Evolutionary conservation across 2,888 invertebrate species (phyloP), one percentile per base, ranked within the genome.

Genomic region (Drosophila mulleri): DNA sequence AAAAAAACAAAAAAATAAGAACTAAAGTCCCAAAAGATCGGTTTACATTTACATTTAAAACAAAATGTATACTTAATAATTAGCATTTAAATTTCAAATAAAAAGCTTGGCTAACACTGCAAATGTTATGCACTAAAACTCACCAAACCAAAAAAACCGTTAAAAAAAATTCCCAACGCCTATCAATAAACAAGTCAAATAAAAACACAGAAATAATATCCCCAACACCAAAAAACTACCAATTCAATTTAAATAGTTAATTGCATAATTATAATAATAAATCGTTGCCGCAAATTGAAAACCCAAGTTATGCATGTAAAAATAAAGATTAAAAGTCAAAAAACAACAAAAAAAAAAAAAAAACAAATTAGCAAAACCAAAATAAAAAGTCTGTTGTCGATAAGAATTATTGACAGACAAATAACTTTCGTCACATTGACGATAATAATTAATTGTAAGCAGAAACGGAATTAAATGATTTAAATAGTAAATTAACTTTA

Each of bases 341-440:
- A 65, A 87, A 26, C 3, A 26, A 75, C 66, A 65, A 61, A 45
- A 76, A 66, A 63, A 59, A 47, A 3, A 8, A 42, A 68, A 59
- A 58, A 44, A 76, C 73, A 73, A 86, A 81, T 85, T 81, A 81
- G 88, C 67, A 79, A 84, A 37, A 41, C 61, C 11, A 50, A 50
- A 50, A 75, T 62, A 68, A 90, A 84, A 92, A 87, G 92, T 92
- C 93, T 93, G 92, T 93, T 91, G 90, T 92, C 92, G 89, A 92
- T 92, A 92, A 88, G 78, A 85, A 89, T 91, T 92, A 91, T 91
- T 91, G 91, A 89, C 92, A 92, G 92, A 92, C 92, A 91, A 90
- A 91, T 83, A 91, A 87, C 76, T 75, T 93, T 93, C 93, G 93
- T 93, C 93, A 93, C 93, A 93, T 93, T 93, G 93, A 93, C 93